Base-by-base conservation (phyloP, 2,888 invertebrate species). In the Neuroscelio doddi region DNA sequence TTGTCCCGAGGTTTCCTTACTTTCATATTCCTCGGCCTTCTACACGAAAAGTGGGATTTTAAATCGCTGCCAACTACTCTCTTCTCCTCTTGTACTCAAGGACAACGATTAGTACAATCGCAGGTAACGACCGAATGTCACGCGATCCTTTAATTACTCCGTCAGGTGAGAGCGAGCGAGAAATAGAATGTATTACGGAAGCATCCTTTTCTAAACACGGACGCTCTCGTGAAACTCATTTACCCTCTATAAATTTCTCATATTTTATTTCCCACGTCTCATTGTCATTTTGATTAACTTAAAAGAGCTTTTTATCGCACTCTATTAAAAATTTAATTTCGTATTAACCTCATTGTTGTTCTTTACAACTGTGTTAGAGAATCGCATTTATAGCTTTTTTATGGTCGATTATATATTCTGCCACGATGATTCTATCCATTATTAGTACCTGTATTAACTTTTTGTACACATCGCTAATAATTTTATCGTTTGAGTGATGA, bases 1-100 rank as follows among this genome's bases (percentile, higher is more conserved):
- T 68, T 77, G 73, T 24, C 70, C 69, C 15, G 52, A 38, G 36
- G 55, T 52, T 44, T 69, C 45, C 68, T 77, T 75, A 1, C 59
- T 50, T 21, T 78, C 80, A 58, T 77, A 75, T 34, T 79, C 80
- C 47, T 79, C 80, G 14, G 65, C 36, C 67, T 76, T 79, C 80
- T 79, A 55, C 45, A 39, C 55, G 45, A 9, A 62, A 7, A 42
- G 29, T 10, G 3, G 9, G n/a, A 42, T 38, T 55, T 47, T 26
- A 42, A 45, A 52, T 47, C 14, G 10, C 27, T 26, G 34, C 34
- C 12, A 46, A 45, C 34, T n/a, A n/a, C n/a, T n/a, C n/a, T 39
- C 30, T 34, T 15, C 27, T 36, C 27, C 41, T 39, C 32, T 8
- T 45, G 16, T 8, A 38, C 32, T 14, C 46, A 39, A 47, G 57